A percentile compares a stretch with the other conserved stretches of the same genome.
phyloP scores from a whole-genome alignment of 2,113 vertebrate genomes.

The Mormoops blainvillei region DNA sequence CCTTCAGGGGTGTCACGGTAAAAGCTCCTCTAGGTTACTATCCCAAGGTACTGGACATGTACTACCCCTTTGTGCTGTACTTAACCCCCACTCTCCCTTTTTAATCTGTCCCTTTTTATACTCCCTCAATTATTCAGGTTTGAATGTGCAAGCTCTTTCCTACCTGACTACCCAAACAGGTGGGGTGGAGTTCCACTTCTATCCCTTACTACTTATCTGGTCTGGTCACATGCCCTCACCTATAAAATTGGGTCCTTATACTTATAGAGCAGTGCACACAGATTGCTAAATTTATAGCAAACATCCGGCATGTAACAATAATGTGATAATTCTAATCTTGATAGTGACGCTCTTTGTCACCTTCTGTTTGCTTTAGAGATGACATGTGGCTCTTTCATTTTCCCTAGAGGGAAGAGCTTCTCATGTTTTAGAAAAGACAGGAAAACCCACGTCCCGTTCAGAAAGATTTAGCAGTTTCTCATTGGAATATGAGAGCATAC shows the following conservation, averaged over 20 bases:
- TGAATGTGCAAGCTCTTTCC: not conserved
- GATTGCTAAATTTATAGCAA: not conserved
- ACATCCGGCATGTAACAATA: fast-evolving
- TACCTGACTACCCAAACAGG: not conserved
- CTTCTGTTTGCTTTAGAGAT: not conserved
- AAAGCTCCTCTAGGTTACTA: not conserved
- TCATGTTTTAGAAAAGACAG: not conserved
- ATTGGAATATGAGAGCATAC: not conserved
- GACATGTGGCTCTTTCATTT: not conserved
- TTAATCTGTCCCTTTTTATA: not conserved
- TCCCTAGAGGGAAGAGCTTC: not conserved
- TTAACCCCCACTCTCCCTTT: not conserved
- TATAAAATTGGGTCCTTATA: not conserved
- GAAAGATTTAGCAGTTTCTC: not conserved
- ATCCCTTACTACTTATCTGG: not conserved
- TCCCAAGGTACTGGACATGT: too few relatives aligned
- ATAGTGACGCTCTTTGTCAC: not conserved
- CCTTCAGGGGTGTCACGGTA: not conserved
- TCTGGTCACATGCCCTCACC: not conserved
- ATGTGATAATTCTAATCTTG: not conserved
- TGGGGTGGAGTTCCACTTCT: not conserved
- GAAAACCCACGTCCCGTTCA: not conserved
- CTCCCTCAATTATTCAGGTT: not conserved
- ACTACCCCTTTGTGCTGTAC: not conserved
- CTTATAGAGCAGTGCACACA: not conserved